Percentiles rank a stretch among this genome's conserved stretches.
phyloP scores from a whole-genome alignment of 2,888 invertebrate species.

The Emmelina monodactyla region DNA sequence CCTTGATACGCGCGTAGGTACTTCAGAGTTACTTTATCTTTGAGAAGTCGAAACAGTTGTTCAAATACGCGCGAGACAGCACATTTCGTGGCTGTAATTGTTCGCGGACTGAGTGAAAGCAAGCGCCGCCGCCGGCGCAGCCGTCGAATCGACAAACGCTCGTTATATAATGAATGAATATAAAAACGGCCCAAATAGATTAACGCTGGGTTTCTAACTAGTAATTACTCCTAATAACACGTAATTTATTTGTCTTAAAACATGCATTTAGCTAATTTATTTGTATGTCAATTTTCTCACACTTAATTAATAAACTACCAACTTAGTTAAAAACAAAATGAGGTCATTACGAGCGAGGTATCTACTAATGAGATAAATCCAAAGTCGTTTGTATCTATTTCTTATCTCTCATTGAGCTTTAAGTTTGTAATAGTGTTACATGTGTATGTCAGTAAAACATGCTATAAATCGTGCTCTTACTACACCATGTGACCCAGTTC shows the following conservation, averaged over 20 bases:
- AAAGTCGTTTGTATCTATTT: too few species aligned
- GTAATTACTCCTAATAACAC: too few species aligned
- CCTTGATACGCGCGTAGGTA: slow-evolving; percentile 35
- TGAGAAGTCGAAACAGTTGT: slow-evolving; percentile 57
- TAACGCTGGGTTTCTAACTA: too few species aligned
- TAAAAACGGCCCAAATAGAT: slow-evolving; percentile 53
- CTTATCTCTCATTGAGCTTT: too few species aligned
- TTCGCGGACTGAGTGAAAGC: slow-evolving; percentile 58
- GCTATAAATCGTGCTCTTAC: neutral
- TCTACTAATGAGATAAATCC: too few species aligned
- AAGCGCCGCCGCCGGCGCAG: slow-evolving; percentile 35
- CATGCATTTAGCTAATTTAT: neutral
- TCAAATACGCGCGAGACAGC: slow-evolving; percentile 55
- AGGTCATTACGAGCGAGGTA: too few species aligned
- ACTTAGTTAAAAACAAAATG: too few species aligned
- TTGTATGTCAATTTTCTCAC: neutral
- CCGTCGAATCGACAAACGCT: slow-evolving; percentile 23
- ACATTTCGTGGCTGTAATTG: slow-evolving; percentile 55
- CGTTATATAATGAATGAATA: slow-evolving; percentile 63
- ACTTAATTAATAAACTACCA: too few species aligned
- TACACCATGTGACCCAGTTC: neutral
- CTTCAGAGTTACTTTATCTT: slow-evolving; percentile 49
- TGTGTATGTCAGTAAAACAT: neutral
- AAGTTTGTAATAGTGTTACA: neutral
- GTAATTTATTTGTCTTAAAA: neutral